A percentile compares a stretch with the other conserved stretches of the same genome.
phyloP scores from a whole-genome alignment of 2,113 vertebrate species.

The Neofelis nebulosa region DNA sequence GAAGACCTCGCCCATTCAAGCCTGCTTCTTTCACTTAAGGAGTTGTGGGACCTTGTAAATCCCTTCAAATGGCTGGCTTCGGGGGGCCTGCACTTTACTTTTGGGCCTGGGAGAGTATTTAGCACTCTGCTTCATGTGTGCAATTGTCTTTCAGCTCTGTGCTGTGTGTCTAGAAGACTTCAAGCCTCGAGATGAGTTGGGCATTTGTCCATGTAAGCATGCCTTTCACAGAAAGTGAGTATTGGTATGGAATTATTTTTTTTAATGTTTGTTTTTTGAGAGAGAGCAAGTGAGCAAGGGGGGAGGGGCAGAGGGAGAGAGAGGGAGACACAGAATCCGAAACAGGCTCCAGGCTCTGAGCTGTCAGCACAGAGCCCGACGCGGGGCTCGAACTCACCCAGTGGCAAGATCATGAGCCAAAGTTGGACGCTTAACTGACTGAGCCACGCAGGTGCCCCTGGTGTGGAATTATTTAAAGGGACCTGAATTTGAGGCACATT shows the following conservation, averaged over 20 bases:
- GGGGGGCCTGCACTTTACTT: not conserved
- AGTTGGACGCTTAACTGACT: too few relatives aligned
- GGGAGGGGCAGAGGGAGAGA: too few relatives aligned
- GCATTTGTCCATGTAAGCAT: constrained; percentile 99
- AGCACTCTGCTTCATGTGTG: not conserved
- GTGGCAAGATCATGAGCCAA: too few relatives aligned
- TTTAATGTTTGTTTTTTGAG: too few relatives aligned
- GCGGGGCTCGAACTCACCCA: too few relatives aligned
- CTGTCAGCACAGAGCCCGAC: too few relatives aligned
- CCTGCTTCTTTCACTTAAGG: not conserved
- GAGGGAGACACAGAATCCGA: too few relatives aligned
- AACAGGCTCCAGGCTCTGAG: too few relatives aligned
- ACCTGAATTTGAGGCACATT: not conserved
- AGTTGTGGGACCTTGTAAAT: not conserved
- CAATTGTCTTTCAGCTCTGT: constrained; percentile 90
- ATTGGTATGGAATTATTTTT: not conserved
- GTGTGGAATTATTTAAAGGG: not conserved
- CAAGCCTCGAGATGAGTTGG: constrained; percentile 98
- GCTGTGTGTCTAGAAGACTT: constrained; percentile 99
- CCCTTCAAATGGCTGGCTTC: not conserved
- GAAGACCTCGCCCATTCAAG: not conserved
- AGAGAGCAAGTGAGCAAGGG: too few relatives aligned
- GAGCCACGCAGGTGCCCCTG: too few relatives aligned
- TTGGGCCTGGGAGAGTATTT: not conserved
- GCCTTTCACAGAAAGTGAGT: constrained; percentile 99